phyloP scores from a whole-genome alignment of 2,797 vertebrate genomes.

The Tenualosa ilisha region DNA sequence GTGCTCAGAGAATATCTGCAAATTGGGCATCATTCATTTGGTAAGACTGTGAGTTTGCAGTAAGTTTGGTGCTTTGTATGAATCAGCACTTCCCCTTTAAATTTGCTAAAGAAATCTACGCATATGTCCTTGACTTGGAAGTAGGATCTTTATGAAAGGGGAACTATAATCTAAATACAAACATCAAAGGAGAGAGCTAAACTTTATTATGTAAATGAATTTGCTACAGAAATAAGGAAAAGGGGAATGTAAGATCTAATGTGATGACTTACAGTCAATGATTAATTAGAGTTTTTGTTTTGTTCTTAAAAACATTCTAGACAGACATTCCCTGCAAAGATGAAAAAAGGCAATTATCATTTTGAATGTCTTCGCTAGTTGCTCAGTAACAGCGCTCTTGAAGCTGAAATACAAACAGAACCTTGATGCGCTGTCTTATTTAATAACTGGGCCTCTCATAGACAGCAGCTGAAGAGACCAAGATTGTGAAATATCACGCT shows the following conservation, averaged over 20 bases:
- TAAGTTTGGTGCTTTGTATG: neutral
- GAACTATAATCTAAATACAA: neutral
- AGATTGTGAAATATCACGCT: constrained; percentile 7
- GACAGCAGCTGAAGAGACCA: neutral
- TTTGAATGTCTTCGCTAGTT: neutral
- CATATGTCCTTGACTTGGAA: neutral
- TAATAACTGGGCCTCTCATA: neutral
- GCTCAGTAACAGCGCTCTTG: neutral
- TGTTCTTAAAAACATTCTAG: neutral
- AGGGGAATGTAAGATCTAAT: neutral
- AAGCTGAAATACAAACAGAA: neutral
- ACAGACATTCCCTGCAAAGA: neutral
- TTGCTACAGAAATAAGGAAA: neutral
- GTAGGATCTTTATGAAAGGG: neutral
- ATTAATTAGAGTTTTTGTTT: neutral
- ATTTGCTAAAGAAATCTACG: neutral
- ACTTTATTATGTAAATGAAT: neutral
- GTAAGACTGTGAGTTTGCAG: neutral
- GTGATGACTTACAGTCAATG: neutral
- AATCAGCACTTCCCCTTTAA: neutral
- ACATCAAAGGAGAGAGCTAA: neutral
- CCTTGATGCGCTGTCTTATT: neutral
- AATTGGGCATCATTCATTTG: neutral
- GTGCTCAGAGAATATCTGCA: neutral
- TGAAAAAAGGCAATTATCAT: constrained; percentile 1